These are phyloP conservation scores for Neelides sp. DNA, from an alignment of 1,140 invertebrate species.

Conservation along the genomic window DNA sequence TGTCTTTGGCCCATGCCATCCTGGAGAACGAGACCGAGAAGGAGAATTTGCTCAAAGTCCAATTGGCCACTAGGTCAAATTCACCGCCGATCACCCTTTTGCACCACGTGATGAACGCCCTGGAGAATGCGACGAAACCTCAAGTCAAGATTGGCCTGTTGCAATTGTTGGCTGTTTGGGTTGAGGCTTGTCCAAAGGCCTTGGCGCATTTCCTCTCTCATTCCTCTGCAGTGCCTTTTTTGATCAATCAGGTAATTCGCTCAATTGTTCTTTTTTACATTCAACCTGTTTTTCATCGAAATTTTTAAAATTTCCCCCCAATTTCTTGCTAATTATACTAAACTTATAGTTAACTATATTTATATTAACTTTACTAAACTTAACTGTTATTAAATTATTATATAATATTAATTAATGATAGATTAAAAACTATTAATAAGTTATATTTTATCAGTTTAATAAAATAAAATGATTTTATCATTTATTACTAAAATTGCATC, in stretches of 20 bases:
- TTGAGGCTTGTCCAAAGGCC: constrained; percentile 66
- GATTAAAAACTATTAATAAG: too few relatives aligned
- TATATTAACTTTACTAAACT: too few relatives aligned
- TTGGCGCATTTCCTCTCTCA: constrained; percentile 72
- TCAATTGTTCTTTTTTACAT: too few relatives aligned
- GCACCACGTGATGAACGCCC: constrained; percentile 67
- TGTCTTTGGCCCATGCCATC: constrained; percentile 80
- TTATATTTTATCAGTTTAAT: too few relatives aligned
- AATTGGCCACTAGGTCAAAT: constrained; percentile 73
- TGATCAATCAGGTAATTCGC: constrained; percentile 60
- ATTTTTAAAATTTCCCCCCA: too few relatives aligned
- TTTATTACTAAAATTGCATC: not conserved
- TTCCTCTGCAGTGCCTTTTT: constrained; percentile 70
- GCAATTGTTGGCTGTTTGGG: constrained; percentile 82
- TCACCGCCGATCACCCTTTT: constrained; percentile 73
- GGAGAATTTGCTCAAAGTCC: constrained; percentile 80
- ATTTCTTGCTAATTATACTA: too few relatives aligned
- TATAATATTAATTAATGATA: too few relatives aligned
- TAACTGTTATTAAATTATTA: too few relatives aligned
- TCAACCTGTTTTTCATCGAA: too few relatives aligned
- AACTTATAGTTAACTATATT: too few relatives aligned
- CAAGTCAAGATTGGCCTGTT: constrained; percentile 84
- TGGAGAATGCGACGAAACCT: constrained; percentile 70
- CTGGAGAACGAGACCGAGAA: constrained; percentile 79
- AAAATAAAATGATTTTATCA: too few relatives aligned